Evolutionary conservation across 2,113 vertebrate genomes (phyloP), one percentile per base, ranked within the genome.

Genomic region (Sinocyclocheilus anophthalmus): DNA sequence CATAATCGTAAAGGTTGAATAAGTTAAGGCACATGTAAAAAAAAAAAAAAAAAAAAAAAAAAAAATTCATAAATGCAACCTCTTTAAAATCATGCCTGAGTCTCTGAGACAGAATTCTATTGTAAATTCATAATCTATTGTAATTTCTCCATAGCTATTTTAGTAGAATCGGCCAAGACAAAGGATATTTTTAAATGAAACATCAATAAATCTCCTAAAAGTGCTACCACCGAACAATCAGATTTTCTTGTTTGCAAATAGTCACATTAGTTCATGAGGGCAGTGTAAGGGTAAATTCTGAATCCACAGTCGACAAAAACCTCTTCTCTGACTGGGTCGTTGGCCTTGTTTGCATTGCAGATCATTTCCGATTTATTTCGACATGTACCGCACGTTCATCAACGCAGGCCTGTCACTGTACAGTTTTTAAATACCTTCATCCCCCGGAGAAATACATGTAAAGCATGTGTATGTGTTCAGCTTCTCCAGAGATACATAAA

Each of bases 381-480:
- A 90, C 91, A 92, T 83, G 65, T 88, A 86, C 61, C 75, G 37
- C 86, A 90, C 79, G 88, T 91, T 92, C 91, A 93, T 93, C 93
- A 93, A 91, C 90, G 84, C 91, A 84, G 84, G 37, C 81, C 84
- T 92, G 89, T 89, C 92, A 91, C 89, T 88, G 83, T 53, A 37
- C 88, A 77, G 79, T 78, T 76, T 85, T 88, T 85, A 90, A 89
- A 92, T 90, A 87, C 85, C 91, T 90, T 11, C n/a, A 83, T 75
- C 84, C 90, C 87, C 86, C 1, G 3, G 85, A 91, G 90, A 90
- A 89, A 89, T 89, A 84, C 88, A 90, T 93, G 93, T 93, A 91
- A 93, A 94, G 94, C 92, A 91, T 89, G 92, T 93, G 89, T 94
- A 91, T 93, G 90, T 92, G 57, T 89, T 92, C 87, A 91, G 82